These are phyloP conservation scores for Acanthornis magna DNA, from an alignment of 2,797 vertebrate species.

Conservation along the genomic window DNA sequence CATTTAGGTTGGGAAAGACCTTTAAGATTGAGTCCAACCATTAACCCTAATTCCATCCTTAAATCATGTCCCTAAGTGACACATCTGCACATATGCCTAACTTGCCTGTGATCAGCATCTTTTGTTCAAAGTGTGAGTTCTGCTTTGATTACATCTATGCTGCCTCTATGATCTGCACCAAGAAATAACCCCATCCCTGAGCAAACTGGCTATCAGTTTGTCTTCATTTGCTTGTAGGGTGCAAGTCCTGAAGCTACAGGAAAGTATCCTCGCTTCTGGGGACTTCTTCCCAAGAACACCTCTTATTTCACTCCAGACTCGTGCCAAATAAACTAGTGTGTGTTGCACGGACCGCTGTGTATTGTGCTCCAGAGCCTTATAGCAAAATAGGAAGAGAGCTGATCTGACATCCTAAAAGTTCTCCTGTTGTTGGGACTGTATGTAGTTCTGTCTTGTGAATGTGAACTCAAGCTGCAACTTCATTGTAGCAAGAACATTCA, in stretches of 20 bases:
- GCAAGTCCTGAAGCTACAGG: neutral
- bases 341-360: neutral
- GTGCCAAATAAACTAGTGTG: neutral
- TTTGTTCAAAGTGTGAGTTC: neutral
- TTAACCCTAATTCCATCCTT: neutral
- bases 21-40: neutral
- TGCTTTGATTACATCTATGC: neutral
- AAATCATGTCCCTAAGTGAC: neutral
- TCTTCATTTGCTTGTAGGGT: neutral
- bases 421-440: neutral
- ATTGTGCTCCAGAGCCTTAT: neutral
- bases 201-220: neutral
- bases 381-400: neutral
- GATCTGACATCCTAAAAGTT: neutral
- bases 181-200: neutral
- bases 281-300: neutral
- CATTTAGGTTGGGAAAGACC: neutral
- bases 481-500: neutral
- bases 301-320: neutral
- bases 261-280: neutral
- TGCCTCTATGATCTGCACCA: neutral
- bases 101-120: neutral
- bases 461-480: neutral
- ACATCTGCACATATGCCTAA: neutral
- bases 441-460: neutral